These are phyloP conservation scores for Mimas tiliae DNA, from an alignment of 2,888 invertebrate genomes.

Conservation along the genomic window DNA sequence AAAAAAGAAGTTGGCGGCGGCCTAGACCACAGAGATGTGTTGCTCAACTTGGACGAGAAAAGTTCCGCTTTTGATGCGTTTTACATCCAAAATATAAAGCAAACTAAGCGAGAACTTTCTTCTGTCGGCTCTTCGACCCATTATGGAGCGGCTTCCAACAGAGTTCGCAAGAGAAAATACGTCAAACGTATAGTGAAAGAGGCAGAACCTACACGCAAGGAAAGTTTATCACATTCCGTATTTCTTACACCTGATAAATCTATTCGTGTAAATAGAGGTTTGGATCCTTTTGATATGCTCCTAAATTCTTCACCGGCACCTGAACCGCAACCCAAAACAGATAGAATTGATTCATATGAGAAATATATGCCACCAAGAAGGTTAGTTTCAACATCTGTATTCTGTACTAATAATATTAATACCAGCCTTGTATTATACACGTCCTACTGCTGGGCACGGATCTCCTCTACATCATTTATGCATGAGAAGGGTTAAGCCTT, in stretches of 20 bases:
- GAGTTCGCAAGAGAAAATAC: slow-evolving; percentile 72
- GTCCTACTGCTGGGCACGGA: too few species aligned
- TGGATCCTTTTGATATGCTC: slow-evolving; percentile 73
- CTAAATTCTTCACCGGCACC: slow-evolving; percentile 57
- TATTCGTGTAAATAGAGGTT: slow-evolving; percentile 67
- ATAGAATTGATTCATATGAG: slow-evolving; percentile 39
- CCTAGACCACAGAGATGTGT: slow-evolving; percentile 63
- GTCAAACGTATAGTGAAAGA: slow-evolving; percentile 71
- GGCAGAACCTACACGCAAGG: slow-evolving; percentile 44
- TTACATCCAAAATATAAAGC: slow-evolving; percentile 77
- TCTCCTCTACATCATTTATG: too few species aligned
- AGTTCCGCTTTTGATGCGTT: slow-evolving; percentile 72
- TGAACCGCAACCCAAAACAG: slow-evolving; percentile 31
- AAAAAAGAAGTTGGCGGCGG: slow-evolving; percentile 64
- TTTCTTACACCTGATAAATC: slow-evolving; percentile 77
- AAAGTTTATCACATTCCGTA: slow-evolving; percentile 51
- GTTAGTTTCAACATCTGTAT: slow-evolving; percentile 42
- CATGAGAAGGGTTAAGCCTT: too few species aligned
- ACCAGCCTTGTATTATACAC: background rate
- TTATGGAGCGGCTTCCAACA: slow-evolving; percentile 53
- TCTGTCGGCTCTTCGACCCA: slow-evolving; percentile 57
- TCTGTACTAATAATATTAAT: background rate
- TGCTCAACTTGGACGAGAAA: slow-evolving; percentile 64
- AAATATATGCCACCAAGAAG: slow-evolving; percentile 39
- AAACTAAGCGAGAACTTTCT: slow-evolving; percentile 72